Evolutionary conservation across 2,888 invertebrate genomes (phyloP).

Genomic region (Sarcophaga subvicina): DNA sequence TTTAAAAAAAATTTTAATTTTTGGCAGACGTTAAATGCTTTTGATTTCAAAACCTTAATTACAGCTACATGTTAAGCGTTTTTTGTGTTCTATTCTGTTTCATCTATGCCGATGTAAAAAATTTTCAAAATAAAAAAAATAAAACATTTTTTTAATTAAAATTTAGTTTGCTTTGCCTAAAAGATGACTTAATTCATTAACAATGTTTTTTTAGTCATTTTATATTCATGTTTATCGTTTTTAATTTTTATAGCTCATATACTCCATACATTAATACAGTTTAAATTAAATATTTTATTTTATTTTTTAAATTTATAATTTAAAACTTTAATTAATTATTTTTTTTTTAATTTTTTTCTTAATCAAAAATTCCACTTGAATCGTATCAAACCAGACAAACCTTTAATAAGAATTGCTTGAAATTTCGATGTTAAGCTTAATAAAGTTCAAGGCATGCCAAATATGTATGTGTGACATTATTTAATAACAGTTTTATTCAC

Average conservation of each 20-base stretch:
- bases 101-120: too few species aligned
- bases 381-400: neutral
- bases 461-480: neutral
- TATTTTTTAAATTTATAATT: neutral
- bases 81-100: too few species aligned
- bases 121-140: too few species aligned
- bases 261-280: neutral
- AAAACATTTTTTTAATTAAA: too few species aligned
- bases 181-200: slow-evolving; percentile 8
- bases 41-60: too few species aligned
- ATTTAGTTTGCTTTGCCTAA: too few species aligned
- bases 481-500: neutral
- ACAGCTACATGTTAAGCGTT: too few species aligned
- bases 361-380: slow-evolving; percentile 3
- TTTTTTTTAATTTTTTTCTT: neutral
- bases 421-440: slow-evolving; percentile 18
- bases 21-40: too few species aligned
- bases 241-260: neutral
- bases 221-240: neutral
- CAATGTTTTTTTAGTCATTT: neutral
- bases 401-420: neutral
- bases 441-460: slow-evolving; percentile 17
- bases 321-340: slow-evolving; percentile 19
- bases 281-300: slow-evolving; percentile 4
- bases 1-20: too few species aligned